Base-by-base conservation (phyloP, 2,888 invertebrate genomes). In the Eupithecia abbreviata region DNA sequence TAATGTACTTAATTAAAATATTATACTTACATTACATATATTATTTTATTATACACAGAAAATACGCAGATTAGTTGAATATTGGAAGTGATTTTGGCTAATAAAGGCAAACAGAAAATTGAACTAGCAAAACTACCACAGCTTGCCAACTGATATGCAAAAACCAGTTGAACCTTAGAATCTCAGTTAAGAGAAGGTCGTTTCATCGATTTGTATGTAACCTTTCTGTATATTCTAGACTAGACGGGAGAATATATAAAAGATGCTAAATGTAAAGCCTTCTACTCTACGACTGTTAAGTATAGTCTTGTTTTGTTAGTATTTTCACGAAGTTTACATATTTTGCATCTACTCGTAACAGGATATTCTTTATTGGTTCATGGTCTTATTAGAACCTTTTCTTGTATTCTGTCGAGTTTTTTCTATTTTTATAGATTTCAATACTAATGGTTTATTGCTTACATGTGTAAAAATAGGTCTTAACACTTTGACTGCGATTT, bases 201-300 rank as follows among this genome's bases (percentile, higher is more conserved):
- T 66, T 13, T 69, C 47, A 69, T 69, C 69, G 69, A 69, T 69
- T 69, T 69, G 4, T 13, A 47, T 49, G 5, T 49, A 47, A 69
- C 69, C 47, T 69, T 45, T 69, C 18, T 69, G 12, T 69, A 5
- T 49, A 10, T 69, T 13, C 18, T 47, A 18, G 18, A 15, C 18
- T 45, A 69, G 45, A 47, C 45, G 18, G 10, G 18, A 45, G 69
- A 4, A 0, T n/a, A 18, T 45, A n/a, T 42, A 68, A 47, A 43
- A n/a, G 43, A 41, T 41, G 41, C 65, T 41, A 65, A 65, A 51
- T 15, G n/a, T 51, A n/a, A 51, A 15, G 51, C 15, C 51, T 51
- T 51, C 51, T n/a, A 51, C 51, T 51, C 51, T n/a, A 51, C 51
- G 55, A 7, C 18, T 58, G 7, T 2, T 66, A 42, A 42, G 13